Conservation (phyloP, 2,888 invertebrate genomes). For the Shargacucullia verbasci region DNA sequence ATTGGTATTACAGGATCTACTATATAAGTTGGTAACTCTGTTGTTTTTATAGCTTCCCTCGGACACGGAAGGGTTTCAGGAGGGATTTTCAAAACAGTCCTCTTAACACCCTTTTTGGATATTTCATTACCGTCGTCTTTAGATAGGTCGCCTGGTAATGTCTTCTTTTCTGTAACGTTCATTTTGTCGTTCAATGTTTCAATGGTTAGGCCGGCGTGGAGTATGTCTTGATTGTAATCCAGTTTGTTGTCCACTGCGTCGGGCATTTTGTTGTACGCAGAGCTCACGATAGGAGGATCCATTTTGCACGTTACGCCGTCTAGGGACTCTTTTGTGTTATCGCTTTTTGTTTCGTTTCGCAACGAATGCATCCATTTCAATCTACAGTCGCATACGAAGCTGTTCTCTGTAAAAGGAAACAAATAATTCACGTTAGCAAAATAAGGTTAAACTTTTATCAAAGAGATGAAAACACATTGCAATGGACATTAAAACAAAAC, state of each 20-base stretch:
- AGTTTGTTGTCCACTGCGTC: slow-evolving; percentile 70
- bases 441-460: slow-evolving; percentile 2
- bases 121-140: slow-evolving; percentile 67
- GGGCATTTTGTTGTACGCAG: slow-evolving; percentile 84
- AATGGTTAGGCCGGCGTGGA: slow-evolving; percentile 77
- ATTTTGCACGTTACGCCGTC: slow-evolving; percentile 92
- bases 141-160: slow-evolving; percentile 59
- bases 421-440: slow-evolving; percentile 16
- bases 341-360: slow-evolving; percentile 93
- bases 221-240: slow-evolving; percentile 77
- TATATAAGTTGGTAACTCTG: slow-evolving; percentile 74
- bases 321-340: slow-evolving; percentile 91
- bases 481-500: slow-evolving; percentile 35
- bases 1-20: slow-evolving; percentile 82
- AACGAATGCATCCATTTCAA: slow-evolving; percentile 94
- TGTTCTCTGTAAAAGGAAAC: slow-evolving; percentile 91
- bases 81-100: slow-evolving; percentile 79
- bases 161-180: slow-evolving; percentile 75
- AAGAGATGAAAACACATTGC: slow-evolving; percentile 5
- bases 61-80: slow-evolving; percentile 83
- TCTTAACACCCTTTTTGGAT: slow-evolving; percentile 76
- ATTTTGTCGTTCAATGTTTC: slow-evolving; percentile 76
- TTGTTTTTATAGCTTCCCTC: slow-evolving; percentile 75
- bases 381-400: slow-evolving; percentile 95
- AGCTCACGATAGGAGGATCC: slow-evolving; percentile 86